Conservation (phyloP, 2,797 vertebrate species). For the Propithecus perrieri region DNA sequence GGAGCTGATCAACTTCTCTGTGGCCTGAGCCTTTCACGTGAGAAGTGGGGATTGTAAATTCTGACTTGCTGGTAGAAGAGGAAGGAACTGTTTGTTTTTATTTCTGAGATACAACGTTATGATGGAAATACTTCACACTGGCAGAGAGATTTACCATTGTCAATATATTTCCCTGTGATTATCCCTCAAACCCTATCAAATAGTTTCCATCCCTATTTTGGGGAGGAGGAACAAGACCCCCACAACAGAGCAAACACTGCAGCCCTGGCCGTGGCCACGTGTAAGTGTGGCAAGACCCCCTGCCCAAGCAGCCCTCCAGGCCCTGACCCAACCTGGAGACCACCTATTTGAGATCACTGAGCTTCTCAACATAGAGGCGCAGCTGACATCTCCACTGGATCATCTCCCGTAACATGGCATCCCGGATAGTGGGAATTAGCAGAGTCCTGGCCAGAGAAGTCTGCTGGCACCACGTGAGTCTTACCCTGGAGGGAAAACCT, state of each 20-base stretch:
- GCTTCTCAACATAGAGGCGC: not conserved
- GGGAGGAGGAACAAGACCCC: not conserved
- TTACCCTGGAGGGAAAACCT: not conserved
- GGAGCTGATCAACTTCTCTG: fast-evolving
- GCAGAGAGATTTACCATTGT: not conserved
- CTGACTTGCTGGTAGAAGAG: not conserved
- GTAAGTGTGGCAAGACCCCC: fast-evolving
- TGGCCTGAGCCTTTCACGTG: not conserved
- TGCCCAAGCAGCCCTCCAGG: too few relatives aligned
- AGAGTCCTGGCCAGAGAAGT: not conserved
- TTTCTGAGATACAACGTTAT: not conserved
- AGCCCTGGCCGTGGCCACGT: fast-evolving
- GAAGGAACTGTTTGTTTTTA: not conserved
- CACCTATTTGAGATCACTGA: fast-evolving
- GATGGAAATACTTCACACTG: too few relatives aligned
- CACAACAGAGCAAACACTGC: too few relatives aligned
- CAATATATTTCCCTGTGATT: not conserved
- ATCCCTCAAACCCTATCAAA: not conserved
- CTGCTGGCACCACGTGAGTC: fast-evolving
- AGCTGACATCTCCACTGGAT: not conserved
- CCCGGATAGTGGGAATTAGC: not conserved
- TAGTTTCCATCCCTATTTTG: not conserved
- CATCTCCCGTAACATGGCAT: fast-evolving
- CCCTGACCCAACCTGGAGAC: not conserved
- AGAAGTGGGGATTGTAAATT: not conserved